A percentile compares a stretch with the other conserved stretches of the same genome.
phyloP scores from a whole-genome alignment of 37 sponge, comb jelly and placozoan genomes.

The Aplysina aerophoba region DNA sequence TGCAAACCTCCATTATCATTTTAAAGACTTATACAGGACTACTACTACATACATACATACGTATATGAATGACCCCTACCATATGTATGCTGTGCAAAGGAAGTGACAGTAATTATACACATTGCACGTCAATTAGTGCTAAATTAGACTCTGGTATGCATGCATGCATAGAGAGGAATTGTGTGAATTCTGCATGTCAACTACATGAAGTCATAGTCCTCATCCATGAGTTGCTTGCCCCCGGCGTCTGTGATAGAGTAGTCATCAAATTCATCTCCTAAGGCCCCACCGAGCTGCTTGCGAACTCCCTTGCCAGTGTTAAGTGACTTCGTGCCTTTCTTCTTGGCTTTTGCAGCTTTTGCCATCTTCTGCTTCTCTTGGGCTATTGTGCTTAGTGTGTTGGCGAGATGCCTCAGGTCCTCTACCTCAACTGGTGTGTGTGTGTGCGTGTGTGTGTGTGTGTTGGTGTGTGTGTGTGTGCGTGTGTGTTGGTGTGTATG shows the following conservation, averaged over 20 bases:
- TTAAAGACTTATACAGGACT: no score
- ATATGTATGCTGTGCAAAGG: no score
- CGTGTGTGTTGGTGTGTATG: not conserved
- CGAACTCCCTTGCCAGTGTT: not conserved
- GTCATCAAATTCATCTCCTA: slow-evolving; percentile 14
- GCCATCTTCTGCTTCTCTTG: slow-evolving; percentile 60
- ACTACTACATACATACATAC: no score
- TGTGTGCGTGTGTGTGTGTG: not conserved
- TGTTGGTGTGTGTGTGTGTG: not conserved
- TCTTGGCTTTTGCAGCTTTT: not conserved
- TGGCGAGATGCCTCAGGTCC: slow-evolving; percentile 49
- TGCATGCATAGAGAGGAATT: no score
- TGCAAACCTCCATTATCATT: no score
- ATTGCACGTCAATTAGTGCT: no score
- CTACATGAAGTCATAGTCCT: slow-evolving; percentile 19
- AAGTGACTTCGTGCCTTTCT: slow-evolving; percentile 10
- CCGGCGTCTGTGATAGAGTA: not conserved
- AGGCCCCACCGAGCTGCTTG: not conserved
- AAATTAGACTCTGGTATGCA: no score
- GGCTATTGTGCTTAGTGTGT: slow-evolving; percentile 53
- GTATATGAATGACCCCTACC: no score
- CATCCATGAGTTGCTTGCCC: not conserved
- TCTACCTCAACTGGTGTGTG: slow-evolving; percentile 65
- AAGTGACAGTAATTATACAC: no score
- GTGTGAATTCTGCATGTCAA: no score